Percentiles rank a stretch among this genome's conserved stretches.
These are phyloP conservation scores for Porites evermanni DNA, from an alignment of 92 coral and sea anemone species.

Conservation along the genomic window DNA sequence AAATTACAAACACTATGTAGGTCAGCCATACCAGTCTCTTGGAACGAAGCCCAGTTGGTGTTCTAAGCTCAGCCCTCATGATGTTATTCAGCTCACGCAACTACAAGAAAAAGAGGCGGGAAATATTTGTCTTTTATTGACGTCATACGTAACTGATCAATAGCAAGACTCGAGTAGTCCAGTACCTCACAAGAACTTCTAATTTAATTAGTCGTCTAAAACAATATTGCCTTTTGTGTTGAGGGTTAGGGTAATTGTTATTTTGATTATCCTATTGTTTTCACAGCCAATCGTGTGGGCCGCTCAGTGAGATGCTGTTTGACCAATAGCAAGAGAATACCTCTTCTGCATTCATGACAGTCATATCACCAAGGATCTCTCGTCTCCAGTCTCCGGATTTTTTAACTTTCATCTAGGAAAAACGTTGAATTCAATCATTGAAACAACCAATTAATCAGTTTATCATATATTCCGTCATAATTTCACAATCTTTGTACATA, in stretches of 20 bases:
- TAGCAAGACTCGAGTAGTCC: too few species aligned
- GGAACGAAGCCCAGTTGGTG: conserved; percentile 79
- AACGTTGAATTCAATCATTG: not conserved
- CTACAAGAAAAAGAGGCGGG: not conserved
- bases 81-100: conserved; percentile 85
- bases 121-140: not conserved
- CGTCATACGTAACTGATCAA: not conserved
- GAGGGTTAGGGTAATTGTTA: too few species aligned
- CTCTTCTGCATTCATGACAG: conserved; percentile 93
- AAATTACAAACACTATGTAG: not conserved
- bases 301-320: too few species aligned
- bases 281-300: too few species aligned
- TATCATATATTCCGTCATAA: too few species aligned
- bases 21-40: conserved; percentile 61
- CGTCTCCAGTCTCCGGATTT: conserved; percentile 89
- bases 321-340: conserved; percentile 24
- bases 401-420: conserved; percentile 73
- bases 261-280: too few species aligned
- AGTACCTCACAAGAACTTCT: too few species aligned
- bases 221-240: too few species aligned
- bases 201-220: too few species aligned
- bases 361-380: conserved; percentile 89
- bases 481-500: conserved; percentile 27
- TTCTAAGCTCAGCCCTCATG: conserved; percentile 90
- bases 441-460: too few species aligned